Conservation (phyloP, 2,888 invertebrate species). For the Philereme vetulata region DNA sequence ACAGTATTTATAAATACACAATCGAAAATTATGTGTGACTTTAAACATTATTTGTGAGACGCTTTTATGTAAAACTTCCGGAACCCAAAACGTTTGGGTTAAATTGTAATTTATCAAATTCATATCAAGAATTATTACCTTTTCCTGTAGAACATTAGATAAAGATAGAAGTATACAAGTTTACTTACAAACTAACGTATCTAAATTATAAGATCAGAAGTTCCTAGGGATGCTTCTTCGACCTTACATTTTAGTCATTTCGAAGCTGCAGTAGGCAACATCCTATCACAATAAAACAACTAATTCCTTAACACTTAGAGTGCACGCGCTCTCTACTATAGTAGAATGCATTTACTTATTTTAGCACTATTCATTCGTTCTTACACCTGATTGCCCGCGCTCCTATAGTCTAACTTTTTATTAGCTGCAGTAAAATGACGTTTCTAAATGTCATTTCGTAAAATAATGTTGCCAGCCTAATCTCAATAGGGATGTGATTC, state of each 20-base stretch:
- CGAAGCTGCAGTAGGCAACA: conserved; percentile 63
- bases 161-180: conserved; percentile 25
- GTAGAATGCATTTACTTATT: too few relatives aligned
- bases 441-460: too few relatives aligned
- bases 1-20: too few relatives aligned
- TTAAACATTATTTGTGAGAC: too few relatives aligned
- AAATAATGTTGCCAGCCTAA: too few relatives aligned
- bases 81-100: background rate
- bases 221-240: conserved; percentile 11
- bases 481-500: too few relatives aligned
- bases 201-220: conserved; percentile 21
- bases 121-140: background rate
- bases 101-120: background rate
- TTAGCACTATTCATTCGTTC: too few relatives aligned
- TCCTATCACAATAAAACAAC: conserved; percentile 49
- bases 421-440: too few relatives aligned
- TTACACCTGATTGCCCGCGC: too few relatives aligned
- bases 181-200: conserved; percentile 30
- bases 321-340: too few relatives aligned
- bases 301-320: conserved; percentile 56
- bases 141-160: background rate
- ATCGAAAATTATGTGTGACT: too few relatives aligned
- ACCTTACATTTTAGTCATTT: conserved; percentile 27
- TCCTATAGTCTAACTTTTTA: too few relatives aligned
- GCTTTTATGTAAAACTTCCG: background rate